These are phyloP conservation scores for Turnix velox DNA, from an alignment of 2,113 vertebrate species.

Conservation along the genomic window DNA sequence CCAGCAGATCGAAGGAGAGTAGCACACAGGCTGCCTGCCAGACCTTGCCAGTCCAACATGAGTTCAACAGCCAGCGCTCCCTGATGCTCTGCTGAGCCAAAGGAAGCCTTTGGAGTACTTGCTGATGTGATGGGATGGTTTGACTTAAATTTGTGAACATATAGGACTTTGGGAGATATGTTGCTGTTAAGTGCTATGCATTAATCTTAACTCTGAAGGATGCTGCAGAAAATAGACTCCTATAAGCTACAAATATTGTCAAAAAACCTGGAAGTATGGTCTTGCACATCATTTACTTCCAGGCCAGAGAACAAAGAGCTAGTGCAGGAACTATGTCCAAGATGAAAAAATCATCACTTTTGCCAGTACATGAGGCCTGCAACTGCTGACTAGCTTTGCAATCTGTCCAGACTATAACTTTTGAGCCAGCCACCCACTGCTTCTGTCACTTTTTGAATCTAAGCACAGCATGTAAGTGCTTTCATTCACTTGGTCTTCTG, in stretches of 20 bases:
- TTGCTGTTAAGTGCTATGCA: neutral
- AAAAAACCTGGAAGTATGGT: neutral
- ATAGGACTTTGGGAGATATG: neutral
- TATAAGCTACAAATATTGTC: neutral
- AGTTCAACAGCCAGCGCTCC: neutral
- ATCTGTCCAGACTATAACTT: neutral
- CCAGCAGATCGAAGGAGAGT: neutral
- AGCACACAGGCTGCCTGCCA: neutral
- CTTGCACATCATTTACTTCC: neutral
- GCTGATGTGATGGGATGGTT: neutral
- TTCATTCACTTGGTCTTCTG: neutral
- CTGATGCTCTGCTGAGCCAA: neutral
- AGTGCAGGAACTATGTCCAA: neutral
- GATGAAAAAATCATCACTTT: neutral
- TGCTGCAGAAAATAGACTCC: neutral
- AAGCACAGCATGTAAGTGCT: conserved; percentile 28
- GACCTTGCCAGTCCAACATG: neutral
- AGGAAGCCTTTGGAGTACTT: neutral
- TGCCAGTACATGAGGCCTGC: neutral
- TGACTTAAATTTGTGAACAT: neutral
- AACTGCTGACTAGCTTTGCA: neutral
- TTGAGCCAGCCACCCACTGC: neutral
- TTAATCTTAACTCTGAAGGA: neutral
- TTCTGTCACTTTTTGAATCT: neutral
- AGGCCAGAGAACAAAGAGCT: neutral